Conservation (phyloP, 2,113 vertebrate species). For the Saguinus imperator region DNA sequence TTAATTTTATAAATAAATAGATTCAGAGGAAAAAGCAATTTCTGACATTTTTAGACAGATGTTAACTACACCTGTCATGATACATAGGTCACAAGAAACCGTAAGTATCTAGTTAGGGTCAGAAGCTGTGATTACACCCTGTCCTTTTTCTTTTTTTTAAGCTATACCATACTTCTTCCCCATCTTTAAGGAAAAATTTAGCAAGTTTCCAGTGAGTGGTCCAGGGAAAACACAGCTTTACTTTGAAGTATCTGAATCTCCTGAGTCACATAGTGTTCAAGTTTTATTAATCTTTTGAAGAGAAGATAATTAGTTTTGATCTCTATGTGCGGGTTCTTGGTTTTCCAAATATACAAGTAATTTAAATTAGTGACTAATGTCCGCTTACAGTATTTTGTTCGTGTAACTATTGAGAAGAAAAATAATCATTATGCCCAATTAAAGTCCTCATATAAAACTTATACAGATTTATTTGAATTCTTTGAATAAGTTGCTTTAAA, state of each 20-base stretch:
- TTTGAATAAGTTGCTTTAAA: slow-evolving; percentile 75
- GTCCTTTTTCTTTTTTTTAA: background rate
- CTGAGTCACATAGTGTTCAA: slow-evolving; percentile 11
- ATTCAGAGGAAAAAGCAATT: background rate
- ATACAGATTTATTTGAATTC: slow-evolving; percentile 75
- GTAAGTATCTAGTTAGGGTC: background rate
- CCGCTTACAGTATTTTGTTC: slow-evolving; percentile 54
- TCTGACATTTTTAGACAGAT: background rate
- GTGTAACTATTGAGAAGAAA: slow-evolving; percentile 49
- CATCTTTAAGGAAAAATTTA: background rate
- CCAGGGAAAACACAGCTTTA: background rate
- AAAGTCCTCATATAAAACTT: slow-evolving; percentile 73
- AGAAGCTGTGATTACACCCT: background rate
- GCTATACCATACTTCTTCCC: background rate
- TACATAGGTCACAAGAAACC: background rate
- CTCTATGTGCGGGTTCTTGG: background rate
- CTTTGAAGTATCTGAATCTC: background rate
- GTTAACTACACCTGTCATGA: background rate
- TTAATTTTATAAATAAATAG: background rate
- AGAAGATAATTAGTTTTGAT: slow-evolving; percentile 38
- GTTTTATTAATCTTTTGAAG: slow-evolving; percentile 39
- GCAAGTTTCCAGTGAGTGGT: background rate
- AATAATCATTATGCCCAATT: slow-evolving; percentile 63
- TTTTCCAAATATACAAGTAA: slow-evolving; percentile 57
- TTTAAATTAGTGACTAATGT: slow-evolving; percentile 54